Evolutionary conservation across 2,888 invertebrate species (phyloP), one percentile per base, ranked within the genome.

Genomic region (Petrolisthes manimaculis): DNA sequence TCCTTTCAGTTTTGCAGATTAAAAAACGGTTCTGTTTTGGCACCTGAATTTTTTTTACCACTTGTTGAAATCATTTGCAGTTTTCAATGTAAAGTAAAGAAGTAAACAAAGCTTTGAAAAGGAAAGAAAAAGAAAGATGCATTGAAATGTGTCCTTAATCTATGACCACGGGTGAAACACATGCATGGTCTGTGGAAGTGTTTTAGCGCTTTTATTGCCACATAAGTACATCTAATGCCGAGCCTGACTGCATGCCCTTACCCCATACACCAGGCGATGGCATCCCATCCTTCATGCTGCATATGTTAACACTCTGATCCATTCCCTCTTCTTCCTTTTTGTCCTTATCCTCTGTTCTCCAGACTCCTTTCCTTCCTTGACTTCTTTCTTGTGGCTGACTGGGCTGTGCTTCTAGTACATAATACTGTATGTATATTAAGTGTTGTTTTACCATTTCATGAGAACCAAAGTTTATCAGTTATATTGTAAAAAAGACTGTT

Each of bases 101-200:
- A n/a, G 21, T 61, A 61, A 61, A 37, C 37, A 37, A 9, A 61
- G 21, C 8, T 71, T 71, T 71, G 71, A 51, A 53, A 77, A 77
- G 37, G 82, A 82, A 85, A 55, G 56, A 55, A 75, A 85, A 85
- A 79, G n/a, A n/a, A 71, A n/a, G 67, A 14, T 61, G 4, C 67
- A 61, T n/a, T 71, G 82, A 67, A 82, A 67, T 82, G 82, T 85
- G 79, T 85, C 77, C 77, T 79, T 86, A 86, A 87, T 87, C 87
- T 87, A 83, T 87, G 83, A 87, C 87, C 87, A 87, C 87, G 87
- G 87, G 87, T 87, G 87, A 87, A 87, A 87, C 77, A 87, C 77
- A 82, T 87, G 87, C 87, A 83, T 87, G 87, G 78, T 84, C 84
- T 84, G 79, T 84, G 75, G 78, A 79, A 79, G 67, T 79, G 79